Base-by-base conservation (phyloP, 1,140 invertebrate genomes). In the Drosophila truncata region DNA sequence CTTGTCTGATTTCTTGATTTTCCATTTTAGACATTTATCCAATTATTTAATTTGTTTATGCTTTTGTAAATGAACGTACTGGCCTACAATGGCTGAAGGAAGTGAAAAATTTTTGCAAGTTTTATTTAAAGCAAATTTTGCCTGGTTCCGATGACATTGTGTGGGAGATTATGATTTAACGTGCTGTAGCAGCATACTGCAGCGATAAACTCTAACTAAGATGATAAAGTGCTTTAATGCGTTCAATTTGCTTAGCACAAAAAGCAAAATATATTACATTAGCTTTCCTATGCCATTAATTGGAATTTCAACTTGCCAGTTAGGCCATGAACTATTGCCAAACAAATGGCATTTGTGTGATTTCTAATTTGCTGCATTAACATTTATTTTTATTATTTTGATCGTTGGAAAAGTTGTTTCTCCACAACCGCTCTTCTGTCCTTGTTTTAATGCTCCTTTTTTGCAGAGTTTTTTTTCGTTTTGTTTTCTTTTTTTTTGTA, bases 401-500 rank as follows among this genome's bases (percentile, higher is more conserved):
- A 74, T 73, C 29, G 50, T n/a, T 73, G 59, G 63, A 65, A 70
- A 77, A 84, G 64, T 55, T 79, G 46, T 52, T 78, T 63, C 35
- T 57, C 55, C 41, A 23, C 29, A 37, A 35, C 39, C 29, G 46
- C 33, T 54, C 71, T 47, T 72, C 27, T 55, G 60, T 27, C 44
- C 57, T 54, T 44, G 25, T 60, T 60, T 66, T 59, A 23, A 42
- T 81, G 75, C 69, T 78, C 59, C 67, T 64, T 74, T 54, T 76
- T 67, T 59, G 37, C 65, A 50, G 23, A 52, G 52, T 27, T 44
- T 57, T 35, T 35, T 57, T 59, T 54, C 16, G 27, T 60, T 49
- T 69, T 64, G 16, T 58, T 65, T 83, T 83, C 69, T 60, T 64
- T 13, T 58, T 65, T 83, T 83, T 65, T 60, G 55, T 64, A 33